A percentile compares a stretch with the other conserved stretches of the same genome.
Conservation (phyloP, 2,113 vertebrate species). For the Lethenteron reissneri region DNA sequence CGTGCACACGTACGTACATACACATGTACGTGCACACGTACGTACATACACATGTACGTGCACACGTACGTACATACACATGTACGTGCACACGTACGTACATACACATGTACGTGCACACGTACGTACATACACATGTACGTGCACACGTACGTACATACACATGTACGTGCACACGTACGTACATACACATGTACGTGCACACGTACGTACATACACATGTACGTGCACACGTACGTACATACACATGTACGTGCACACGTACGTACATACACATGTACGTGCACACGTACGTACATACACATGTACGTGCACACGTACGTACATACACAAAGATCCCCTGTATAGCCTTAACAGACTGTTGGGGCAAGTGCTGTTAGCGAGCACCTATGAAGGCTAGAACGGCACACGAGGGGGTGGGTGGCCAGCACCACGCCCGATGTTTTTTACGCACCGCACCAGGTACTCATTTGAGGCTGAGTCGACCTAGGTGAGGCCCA, state of each 20-base stretch:
- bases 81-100: not conserved
- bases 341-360: too few relatives aligned
- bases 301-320: too few relatives aligned
- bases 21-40: not conserved
- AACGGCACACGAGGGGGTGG: too few relatives aligned
- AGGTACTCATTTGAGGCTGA: too few relatives aligned
- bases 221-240: not conserved
- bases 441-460: too few relatives aligned
- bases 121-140: not conserved
- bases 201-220: not conserved
- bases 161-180: not conserved
- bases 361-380: too few relatives aligned
- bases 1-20: not conserved
- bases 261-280: not conserved
- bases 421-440: too few relatives aligned
- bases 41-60: not conserved
- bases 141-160: not conserved
- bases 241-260: not conserved
- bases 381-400: too few relatives aligned
- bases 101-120: not conserved
- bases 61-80: not conserved
- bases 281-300: not conserved
- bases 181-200: not conserved
- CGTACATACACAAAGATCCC: too few relatives aligned
- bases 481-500: too few relatives aligned